Conservation (phyloP, 92 coral and sea anemone genomes). For the Palythoa grandiflora region DNA sequence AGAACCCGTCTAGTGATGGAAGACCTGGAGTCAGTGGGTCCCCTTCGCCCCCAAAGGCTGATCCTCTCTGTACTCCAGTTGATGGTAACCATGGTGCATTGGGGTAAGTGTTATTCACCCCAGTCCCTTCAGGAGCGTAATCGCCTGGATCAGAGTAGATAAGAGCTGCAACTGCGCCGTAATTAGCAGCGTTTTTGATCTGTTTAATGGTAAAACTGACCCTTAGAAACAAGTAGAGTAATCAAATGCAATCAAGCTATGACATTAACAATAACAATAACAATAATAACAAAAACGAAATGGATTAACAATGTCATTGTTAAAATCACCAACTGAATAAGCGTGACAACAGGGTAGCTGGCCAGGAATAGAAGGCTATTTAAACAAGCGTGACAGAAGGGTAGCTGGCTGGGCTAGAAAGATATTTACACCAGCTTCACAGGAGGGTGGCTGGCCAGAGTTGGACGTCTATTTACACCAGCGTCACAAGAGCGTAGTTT, state of each 20-base stretch:
- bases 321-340: too few relatives aligned
- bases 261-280: too few relatives aligned
- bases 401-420: too few relatives aligned
- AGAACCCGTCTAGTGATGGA: conserved; percentile 85
- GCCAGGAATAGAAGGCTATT: too few relatives aligned
- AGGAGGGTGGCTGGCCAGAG: too few relatives aligned
- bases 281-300: too few relatives aligned
- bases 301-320: too few relatives aligned
- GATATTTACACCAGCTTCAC: too few relatives aligned
- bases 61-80: conserved; percentile 88
- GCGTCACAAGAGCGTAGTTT: too few relatives aligned
- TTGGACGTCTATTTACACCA: too few relatives aligned
- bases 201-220: not conserved
- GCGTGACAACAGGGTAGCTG: too few relatives aligned
- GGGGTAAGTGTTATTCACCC: conserved; percentile 70
- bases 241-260: not conserved
- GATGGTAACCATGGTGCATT: conserved; percentile 87
- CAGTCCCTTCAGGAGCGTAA: conserved; percentile 74
- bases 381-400: too few relatives aligned
- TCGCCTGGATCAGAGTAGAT: conserved; percentile 91
- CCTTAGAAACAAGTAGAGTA: not conserved
- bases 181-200: conserved; percentile 65
- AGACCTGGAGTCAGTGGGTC: conserved; percentile 95
- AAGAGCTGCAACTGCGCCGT: conserved; percentile 87
- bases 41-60: conserved; percentile 74